Conservation (phyloP, 2,113 vertebrate genomes). For the Albula goreensis region DNA sequence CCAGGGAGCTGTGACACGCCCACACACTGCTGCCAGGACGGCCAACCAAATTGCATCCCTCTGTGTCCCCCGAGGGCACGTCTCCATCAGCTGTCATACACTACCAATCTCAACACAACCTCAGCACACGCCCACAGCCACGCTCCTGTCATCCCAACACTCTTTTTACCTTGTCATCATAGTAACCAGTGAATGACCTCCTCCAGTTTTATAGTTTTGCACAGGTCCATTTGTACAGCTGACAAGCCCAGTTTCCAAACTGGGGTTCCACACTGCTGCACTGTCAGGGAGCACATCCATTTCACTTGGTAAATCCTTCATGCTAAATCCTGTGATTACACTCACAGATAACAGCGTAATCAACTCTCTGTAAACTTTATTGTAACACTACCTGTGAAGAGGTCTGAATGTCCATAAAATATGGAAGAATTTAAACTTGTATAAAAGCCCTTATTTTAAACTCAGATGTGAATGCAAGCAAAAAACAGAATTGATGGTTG, state of each 20-base stretch:
- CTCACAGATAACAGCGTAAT: too few species aligned
- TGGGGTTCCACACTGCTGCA: too few species aligned
- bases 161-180: background rate
- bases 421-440: too few species aligned
- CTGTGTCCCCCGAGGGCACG: background rate
- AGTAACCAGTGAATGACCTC: background rate
- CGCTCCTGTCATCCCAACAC: background rate
- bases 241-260: background rate
- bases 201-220: background rate
- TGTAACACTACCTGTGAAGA: too few species aligned
- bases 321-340: too few species aligned
- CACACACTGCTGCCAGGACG: background rate
- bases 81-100: background rate
- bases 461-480: too few species aligned
- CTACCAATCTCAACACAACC: background rate
- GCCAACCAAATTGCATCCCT: background rate
- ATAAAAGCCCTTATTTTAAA: too few species aligned
- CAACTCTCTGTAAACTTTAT: too few species aligned
- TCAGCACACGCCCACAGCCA: background rate
- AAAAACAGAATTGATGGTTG: too few species aligned
- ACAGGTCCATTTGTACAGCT: background rate
- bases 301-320: background rate
- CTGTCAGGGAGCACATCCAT: background rate
- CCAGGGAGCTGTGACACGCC: conserved; percentile 81
- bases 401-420: too few species aligned